These are phyloP conservation scores for Callyntrura guangdongensis DNA, from an alignment of 2,888 invertebrate species.

Conservation along the genomic window DNA sequence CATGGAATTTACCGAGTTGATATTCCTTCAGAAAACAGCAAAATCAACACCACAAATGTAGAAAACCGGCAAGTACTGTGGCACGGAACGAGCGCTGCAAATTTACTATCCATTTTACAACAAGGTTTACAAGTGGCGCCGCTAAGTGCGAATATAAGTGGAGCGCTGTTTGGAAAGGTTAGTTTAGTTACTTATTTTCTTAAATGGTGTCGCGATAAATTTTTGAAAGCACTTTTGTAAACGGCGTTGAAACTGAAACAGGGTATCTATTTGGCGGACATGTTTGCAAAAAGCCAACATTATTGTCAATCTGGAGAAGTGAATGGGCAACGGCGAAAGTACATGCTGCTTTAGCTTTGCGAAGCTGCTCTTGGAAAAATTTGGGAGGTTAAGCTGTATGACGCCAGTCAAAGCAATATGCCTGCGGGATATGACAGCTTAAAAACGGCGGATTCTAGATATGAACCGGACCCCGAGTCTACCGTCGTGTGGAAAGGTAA, in stretches of 20 bases:
- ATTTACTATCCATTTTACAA: slow-evolving; percentile 87
- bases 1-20: slow-evolving; percentile 83
- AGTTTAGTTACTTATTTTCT: neutral
- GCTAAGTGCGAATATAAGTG: slow-evolving; percentile 86
- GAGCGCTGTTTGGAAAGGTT: slow-evolving; percentile 86
- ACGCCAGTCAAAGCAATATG: slow-evolving; percentile 33
- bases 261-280: slow-evolving; percentile 87
- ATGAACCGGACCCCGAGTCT: slow-evolving; percentile 79
- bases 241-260: slow-evolving; percentile 39
- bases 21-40: slow-evolving; percentile 76
- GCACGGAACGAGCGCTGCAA: slow-evolving; percentile 87
- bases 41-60: slow-evolving; percentile 69
- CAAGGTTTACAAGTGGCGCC: slow-evolving; percentile 87
- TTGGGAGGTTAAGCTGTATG: slow-evolving; percentile 71
- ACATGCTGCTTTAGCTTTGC: slow-evolving; percentile 87
- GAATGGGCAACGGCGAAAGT: slow-evolving; percentile 85
- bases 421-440: slow-evolving; percentile 79
- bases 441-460: slow-evolving; percentile 80
- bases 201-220: no score
- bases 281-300: slow-evolving; percentile 87
- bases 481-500: slow-evolving; percentile 83
- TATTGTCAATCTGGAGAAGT: slow-evolving; percentile 81
- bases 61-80: slow-evolving; percentile 86
- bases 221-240: no score
- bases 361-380: slow-evolving; percentile 86